Conservation (phyloP, 1,140 invertebrate species). For the Lethocerus indicus region DNA sequence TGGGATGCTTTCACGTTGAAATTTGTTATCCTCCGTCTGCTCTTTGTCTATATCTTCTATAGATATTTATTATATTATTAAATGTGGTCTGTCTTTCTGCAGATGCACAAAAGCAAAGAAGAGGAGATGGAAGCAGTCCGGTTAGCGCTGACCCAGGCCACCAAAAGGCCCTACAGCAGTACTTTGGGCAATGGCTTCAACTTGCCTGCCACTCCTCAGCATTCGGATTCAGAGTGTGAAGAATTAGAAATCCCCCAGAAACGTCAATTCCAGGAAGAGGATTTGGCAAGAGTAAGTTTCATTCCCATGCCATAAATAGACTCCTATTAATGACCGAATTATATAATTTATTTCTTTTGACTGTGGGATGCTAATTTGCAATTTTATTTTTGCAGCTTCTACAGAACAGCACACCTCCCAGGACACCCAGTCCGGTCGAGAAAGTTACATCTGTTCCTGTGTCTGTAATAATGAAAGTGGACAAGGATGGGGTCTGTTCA, state of each 20-base stretch:
- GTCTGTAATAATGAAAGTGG: constrained; percentile 65
- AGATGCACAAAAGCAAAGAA: constrained; percentile 16
- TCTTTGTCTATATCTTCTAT: neutral
- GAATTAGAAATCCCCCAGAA: constrained; percentile 22
- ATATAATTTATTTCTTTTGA: neutral
- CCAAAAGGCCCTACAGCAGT: constrained; percentile 19
- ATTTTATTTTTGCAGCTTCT: constrained; percentile 26
- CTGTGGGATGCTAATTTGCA: constrained; percentile 1
- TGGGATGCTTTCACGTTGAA: no score
- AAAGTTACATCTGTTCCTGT: constrained; percentile 26
- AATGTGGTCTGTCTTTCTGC: constrained; percentile 6
- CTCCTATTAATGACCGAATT: neutral
- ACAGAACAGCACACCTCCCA: constrained; percentile 28
- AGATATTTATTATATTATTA: neutral
- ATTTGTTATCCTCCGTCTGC: neutral
- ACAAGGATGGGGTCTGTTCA: constrained; percentile 52
- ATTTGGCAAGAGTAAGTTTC: constrained; percentile 25
- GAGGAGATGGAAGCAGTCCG: constrained; percentile 27
- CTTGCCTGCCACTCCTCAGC: constrained; percentile 29
- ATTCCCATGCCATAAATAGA: neutral
- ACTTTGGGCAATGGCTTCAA: constrained; percentile 18
- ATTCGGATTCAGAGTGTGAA: constrained; percentile 32
- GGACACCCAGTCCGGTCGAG: constrained; percentile 26
- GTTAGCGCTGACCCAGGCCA: constrained; percentile 15
- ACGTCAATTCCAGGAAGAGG: constrained; percentile 19